A percentile compares a stretch with the other conserved stretches of the same genome.
phyloP scores from a whole-genome alignment of 2,797 vertebrate species.

The Lates japonicus region DNA sequence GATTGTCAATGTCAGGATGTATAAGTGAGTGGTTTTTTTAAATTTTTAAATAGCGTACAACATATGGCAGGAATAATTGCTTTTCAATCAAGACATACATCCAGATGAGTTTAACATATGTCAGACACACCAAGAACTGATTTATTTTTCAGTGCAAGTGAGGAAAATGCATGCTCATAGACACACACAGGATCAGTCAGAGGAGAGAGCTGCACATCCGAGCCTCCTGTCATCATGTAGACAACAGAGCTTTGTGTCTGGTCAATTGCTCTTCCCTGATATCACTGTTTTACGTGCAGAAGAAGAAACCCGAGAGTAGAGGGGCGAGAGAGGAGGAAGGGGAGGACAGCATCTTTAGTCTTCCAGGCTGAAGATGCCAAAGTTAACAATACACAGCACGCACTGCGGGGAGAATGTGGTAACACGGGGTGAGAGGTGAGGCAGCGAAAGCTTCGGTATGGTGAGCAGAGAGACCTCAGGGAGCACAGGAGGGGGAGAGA shows the following conservation, averaged over 20 bases:
- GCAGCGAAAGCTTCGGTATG: constrained; percentile 50
- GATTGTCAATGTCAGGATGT: constrained; percentile 48
- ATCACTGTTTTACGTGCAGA: constrained; percentile 42
- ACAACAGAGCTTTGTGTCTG: constrained; percentile 31
- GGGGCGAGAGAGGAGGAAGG: not conserved
- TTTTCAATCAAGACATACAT: constrained; percentile 65
- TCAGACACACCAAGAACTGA: constrained; percentile 43
- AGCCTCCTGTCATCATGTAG: constrained; percentile 55
- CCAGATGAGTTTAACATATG: constrained; percentile 67
- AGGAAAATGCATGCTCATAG: constrained; percentile 31
- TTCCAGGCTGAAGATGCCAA: constrained; percentile 62
- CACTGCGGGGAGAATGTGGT: constrained; percentile 59
- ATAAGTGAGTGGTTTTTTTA: constrained; percentile 23
- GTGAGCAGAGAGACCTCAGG: constrained; percentile 58
- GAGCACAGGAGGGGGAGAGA: constrained; percentile 32
- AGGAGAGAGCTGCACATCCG: constrained; percentile 32
- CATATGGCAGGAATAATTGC: constrained; percentile 69
- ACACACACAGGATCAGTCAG: not conserved
- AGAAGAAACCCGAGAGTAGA: constrained; percentile 47
- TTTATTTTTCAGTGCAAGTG: constrained; percentile 53
- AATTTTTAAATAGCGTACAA: constrained; percentile 7
- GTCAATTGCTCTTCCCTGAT: constrained; percentile 44
- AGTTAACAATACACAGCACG: constrained; percentile 76
- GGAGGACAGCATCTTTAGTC: constrained; percentile 49
- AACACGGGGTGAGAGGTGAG: constrained; percentile 69